phyloP scores from a whole-genome alignment of 2,888 invertebrate genomes.

The Thecophora atra region DNA sequence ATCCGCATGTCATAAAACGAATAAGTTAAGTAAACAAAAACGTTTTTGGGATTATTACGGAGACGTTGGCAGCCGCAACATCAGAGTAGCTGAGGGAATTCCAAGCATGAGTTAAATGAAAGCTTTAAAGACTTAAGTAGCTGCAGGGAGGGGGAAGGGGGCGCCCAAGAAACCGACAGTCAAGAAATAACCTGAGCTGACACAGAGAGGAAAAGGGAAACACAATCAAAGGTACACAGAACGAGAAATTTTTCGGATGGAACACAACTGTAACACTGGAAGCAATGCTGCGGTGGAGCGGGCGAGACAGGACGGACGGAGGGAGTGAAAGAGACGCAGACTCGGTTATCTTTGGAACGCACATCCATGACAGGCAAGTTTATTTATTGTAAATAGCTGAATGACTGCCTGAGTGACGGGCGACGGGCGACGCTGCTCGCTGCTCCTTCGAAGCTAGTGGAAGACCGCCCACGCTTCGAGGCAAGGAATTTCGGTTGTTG shows the following conservation, averaged over 20 bases:
- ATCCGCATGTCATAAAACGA: constrained; percentile 29
- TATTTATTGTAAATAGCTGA: constrained; percentile 26
- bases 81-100: constrained; percentile 17
- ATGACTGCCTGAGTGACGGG: constrained; percentile 9
- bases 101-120: constrained; percentile 25
- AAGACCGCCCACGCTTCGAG: constrained; percentile 27
- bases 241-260: background rate
- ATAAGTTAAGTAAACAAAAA: constrained; percentile 29
- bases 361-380: constrained; percentile 12
- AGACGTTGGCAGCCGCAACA: constrained; percentile 13
- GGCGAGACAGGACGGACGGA: background rate
- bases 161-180: background rate
- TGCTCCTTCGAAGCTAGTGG: constrained; percentile 15
- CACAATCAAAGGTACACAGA: background rate
- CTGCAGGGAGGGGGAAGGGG: background rate
- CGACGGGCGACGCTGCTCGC: background rate
- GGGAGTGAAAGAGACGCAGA: background rate
- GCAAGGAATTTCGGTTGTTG: constrained; percentile 16
- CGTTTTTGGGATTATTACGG: constrained; percentile 22
- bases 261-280: background rate
- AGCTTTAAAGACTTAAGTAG: background rate
- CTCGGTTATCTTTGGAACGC: background rate
- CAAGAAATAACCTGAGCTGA: background rate
- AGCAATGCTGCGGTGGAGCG: background rate
- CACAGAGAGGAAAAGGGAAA: background rate